A percentile compares a stretch with the other conserved stretches of the same genome.
Conservation (phyloP, 2,888 invertebrate species). For the Tryphoninae sp. region DNA sequence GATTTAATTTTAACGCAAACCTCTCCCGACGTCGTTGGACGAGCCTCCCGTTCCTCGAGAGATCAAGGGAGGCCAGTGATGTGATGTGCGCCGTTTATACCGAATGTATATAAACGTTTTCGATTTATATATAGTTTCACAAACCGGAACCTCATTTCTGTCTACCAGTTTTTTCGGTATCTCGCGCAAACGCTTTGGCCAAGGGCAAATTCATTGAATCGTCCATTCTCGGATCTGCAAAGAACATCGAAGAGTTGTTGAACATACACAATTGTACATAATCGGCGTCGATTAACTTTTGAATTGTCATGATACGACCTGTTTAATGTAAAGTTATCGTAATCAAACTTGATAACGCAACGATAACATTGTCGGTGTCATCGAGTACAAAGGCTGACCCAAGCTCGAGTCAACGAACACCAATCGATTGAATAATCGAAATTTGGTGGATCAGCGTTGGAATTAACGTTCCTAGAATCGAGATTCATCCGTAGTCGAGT, state of each 20-base stretch:
- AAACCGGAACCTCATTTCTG: background rate
- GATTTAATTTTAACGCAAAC: constrained; percentile 80
- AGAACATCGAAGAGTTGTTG: too few relatives aligned
- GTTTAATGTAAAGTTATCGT: background rate
- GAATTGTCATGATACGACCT: background rate
- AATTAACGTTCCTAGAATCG: constrained; percentile 1
- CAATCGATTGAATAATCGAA: too few relatives aligned
- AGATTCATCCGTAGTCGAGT: background rate
- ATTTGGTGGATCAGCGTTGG: background rate
- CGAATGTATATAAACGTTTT: too few relatives aligned
- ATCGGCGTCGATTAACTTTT: background rate
- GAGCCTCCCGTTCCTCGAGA: constrained; percentile 72
- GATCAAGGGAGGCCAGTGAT: constrained; percentile 39
- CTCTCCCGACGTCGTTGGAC: constrained; percentile 67
- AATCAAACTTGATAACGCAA: background rate
- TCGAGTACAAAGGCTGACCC: background rate
- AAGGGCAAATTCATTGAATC: too few relatives aligned
- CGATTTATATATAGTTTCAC: background rate
- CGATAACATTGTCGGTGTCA: background rate
- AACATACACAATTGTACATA: background rate
- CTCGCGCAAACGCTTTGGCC: too few relatives aligned
- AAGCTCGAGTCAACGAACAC: too few relatives aligned
- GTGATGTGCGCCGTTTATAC: too few relatives aligned
- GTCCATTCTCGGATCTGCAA: too few relatives aligned
- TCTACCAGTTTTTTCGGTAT: too few relatives aligned